Conservation (phyloP, 2,888 invertebrate species). For the Nomada fucata region DNA sequence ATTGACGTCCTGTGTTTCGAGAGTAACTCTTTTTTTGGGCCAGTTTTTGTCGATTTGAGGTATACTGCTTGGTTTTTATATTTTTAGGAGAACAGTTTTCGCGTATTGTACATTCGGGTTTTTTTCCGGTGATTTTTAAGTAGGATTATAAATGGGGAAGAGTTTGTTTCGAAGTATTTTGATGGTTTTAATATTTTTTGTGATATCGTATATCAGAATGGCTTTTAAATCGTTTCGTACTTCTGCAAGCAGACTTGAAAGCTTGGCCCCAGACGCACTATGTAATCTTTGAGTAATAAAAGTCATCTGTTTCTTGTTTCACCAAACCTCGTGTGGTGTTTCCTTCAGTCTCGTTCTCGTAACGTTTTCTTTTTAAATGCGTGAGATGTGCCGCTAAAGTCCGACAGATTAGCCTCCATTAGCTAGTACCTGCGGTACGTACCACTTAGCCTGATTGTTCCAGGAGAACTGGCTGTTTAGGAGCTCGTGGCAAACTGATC, state of each 20-base stretch:
- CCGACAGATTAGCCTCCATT: constrained; percentile 78
- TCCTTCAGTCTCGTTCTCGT: neutral
- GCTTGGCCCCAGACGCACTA: neutral
- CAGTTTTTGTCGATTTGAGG: too few relatives aligned
- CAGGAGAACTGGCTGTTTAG: constrained; percentile 66
- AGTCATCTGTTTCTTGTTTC: neutral
- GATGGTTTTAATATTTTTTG: too few relatives aligned
- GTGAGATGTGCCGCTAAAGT: constrained; percentile 72
- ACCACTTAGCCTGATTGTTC: constrained; percentile 77
- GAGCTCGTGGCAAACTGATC: constrained; percentile 39
- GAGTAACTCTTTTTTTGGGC: too few relatives aligned
- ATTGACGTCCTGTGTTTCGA: too few relatives aligned
- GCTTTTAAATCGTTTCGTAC: neutral
- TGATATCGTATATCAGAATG: neutral
- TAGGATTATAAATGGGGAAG: too few relatives aligned
- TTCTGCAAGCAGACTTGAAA: neutral
- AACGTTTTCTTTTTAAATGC: constrained; percentile 42
- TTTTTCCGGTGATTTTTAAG: too few relatives aligned
- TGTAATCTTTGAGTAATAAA: constrained; percentile 11
- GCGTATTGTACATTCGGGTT: too few relatives aligned
- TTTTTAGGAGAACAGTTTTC: too few relatives aligned
- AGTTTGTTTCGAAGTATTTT: too few relatives aligned
- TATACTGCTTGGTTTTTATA: too few relatives aligned
- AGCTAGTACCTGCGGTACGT: constrained; percentile 74
- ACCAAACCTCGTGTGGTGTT: too few relatives aligned